Evolutionary conservation across 2,113 vertebrate genomes (phyloP).

Genomic region (Pogona vitticeps): DNA sequence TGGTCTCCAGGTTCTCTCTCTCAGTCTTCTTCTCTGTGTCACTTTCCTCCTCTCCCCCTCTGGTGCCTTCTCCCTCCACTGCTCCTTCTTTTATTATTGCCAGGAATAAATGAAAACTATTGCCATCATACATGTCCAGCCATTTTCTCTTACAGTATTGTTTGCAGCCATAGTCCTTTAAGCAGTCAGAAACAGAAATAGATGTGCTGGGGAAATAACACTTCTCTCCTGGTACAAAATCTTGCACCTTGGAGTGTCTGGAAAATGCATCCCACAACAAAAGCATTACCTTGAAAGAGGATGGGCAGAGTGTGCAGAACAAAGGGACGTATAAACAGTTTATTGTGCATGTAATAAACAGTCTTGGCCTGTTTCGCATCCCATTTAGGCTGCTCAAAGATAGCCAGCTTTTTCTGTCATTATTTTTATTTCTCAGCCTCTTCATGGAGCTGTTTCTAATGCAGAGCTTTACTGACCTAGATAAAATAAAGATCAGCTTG

Average conservation of each 20-base stretch:
- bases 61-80: too few relatives aligned
- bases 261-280: not conserved
- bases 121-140: not conserved
- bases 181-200: not conserved
- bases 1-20: too few relatives aligned
- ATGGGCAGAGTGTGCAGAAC: not conserved
- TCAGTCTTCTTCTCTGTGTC: too few relatives aligned
- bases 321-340: not conserved
- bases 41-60: too few relatives aligned
- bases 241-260: not conserved
- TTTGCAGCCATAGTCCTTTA: not conserved
- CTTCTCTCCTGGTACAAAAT: not conserved
- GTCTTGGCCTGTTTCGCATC: not conserved
- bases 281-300: not conserved
- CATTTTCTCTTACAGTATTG: not conserved
- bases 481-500: not conserved
- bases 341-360: not conserved
- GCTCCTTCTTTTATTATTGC: too few relatives aligned
- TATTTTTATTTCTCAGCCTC: not conserved
- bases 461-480: conserved; percentile 14
- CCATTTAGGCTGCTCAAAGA: not conserved
- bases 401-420: not conserved
- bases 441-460: not conserved
- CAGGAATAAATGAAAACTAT: not conserved
- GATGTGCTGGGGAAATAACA: not conserved